Percentiles rank a stretch among this genome's conserved stretches.
Conservation (phyloP, 2,113 vertebrate species). For the Accipiter virgatus region DNA sequence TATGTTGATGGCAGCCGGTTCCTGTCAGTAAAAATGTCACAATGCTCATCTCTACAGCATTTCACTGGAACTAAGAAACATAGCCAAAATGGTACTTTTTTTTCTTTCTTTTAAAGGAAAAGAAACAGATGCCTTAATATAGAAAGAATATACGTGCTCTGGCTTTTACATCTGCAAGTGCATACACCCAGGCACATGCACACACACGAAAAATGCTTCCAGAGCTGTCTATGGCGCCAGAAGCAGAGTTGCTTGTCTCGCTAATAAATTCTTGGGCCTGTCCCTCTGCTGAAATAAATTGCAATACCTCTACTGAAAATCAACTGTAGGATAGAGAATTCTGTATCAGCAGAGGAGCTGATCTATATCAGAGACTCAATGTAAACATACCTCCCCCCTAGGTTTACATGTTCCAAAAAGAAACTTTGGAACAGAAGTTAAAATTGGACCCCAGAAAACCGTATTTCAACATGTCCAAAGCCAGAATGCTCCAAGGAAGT, state of each 20-base stretch:
- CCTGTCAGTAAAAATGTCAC: not conserved
- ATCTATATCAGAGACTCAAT: not conserved
- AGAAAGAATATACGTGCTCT: not conserved
- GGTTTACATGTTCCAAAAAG: not conserved
- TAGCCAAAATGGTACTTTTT: rapidly evolving
- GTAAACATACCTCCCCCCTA: slow-evolving; percentile 19
- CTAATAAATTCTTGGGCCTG: slow-evolving; percentile 4
- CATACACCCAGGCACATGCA: not conserved
- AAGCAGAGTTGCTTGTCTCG: not conserved
- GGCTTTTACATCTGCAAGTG: not conserved
- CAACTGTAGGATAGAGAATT: not conserved
- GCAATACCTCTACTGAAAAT: not conserved
- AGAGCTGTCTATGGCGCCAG: not conserved
- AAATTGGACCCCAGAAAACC: not conserved
- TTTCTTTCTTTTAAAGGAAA: not conserved
- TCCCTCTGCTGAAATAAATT: slow-evolving; percentile 11
- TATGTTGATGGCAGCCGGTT: not conserved
- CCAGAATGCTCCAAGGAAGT: not conserved
- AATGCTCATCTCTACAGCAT: not conserved
- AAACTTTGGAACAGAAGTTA: not conserved
- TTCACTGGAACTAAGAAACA: not conserved
- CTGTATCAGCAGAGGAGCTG: not conserved
- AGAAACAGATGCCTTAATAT: not conserved
- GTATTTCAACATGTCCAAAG: not conserved
- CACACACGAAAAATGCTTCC: not conserved